phyloP scores from a whole-genome alignment of 2,113 vertebrate species.

The Tragelaphus strepsiceros region DNA sequence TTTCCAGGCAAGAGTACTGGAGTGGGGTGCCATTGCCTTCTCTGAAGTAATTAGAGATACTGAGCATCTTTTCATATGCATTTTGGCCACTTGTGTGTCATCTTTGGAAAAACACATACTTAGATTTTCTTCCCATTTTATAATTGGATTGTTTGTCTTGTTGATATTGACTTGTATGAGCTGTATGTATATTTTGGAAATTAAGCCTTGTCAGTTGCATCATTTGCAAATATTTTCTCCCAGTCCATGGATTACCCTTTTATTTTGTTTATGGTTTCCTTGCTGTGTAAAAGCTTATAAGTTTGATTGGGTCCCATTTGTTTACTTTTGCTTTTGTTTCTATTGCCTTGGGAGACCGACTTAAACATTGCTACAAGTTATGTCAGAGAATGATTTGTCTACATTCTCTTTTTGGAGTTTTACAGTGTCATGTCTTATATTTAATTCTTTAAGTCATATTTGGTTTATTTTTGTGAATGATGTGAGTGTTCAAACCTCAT shows the following conservation, averaged over 20 bases:
- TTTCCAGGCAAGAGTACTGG: no score
- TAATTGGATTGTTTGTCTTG: not conserved
- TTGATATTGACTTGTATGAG: not conserved
- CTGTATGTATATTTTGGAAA: not conserved
- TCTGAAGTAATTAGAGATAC: not conserved
- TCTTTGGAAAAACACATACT: not conserved
- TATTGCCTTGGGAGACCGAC: not conserved
- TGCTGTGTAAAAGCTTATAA: not conserved
- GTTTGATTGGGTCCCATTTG: not conserved
- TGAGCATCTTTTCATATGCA: not conserved
- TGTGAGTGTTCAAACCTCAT: not conserved
- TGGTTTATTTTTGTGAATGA: not conserved
- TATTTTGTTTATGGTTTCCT: not conserved
- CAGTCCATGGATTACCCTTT: not conserved
- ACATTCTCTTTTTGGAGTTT: not conserved
- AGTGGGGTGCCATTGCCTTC: no score
- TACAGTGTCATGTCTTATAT: not conserved
- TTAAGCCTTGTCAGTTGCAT: not conserved
- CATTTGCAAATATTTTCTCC: not conserved
- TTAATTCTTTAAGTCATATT: not conserved
- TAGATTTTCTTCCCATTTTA: not conserved
- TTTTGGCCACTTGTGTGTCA: not conserved
- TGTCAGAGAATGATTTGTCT: not conserved
- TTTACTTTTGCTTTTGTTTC: not conserved
- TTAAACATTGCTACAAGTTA: not conserved